Conservation (phyloP, 2,888 invertebrate genomes). For the Ctenicera cuprea region DNA sequence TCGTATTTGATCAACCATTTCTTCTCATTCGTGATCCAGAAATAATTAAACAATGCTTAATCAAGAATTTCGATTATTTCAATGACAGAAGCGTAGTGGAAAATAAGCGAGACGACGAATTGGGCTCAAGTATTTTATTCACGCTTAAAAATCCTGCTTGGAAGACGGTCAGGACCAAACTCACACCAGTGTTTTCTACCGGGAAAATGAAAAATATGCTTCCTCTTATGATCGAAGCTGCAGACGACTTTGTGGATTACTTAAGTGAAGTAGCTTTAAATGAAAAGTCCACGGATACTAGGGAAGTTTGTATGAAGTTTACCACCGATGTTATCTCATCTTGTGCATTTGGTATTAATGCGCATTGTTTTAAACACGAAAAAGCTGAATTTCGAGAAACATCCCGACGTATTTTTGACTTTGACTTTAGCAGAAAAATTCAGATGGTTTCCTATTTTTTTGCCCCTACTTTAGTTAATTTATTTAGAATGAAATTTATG, state of each 20-base stretch:
- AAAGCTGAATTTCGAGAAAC: slow-evolving; percentile 68
- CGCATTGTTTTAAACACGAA: slow-evolving; percentile 67
- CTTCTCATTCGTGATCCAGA: slow-evolving; percentile 71
- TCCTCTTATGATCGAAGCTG: slow-evolving; percentile 69
- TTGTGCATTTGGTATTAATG: slow-evolving; percentile 71
- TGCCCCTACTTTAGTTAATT: slow-evolving; percentile 57
- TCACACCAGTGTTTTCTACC: no score
- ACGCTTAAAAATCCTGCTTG: no score
- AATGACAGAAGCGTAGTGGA: slow-evolving; percentile 70
- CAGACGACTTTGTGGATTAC: slow-evolving; percentile 59
- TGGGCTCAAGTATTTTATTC: slow-evolving; percentile 69
- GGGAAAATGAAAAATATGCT: slow-evolving; percentile 75
- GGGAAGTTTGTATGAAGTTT: slow-evolving; percentile 68
- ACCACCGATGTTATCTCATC: slow-evolving; percentile 73
- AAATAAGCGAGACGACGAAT: slow-evolving; percentile 68
- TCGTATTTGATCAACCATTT: slow-evolving; percentile 71
- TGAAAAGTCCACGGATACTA: slow-evolving; percentile 59
- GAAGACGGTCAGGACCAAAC: no score
- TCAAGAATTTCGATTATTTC: slow-evolving; percentile 72
- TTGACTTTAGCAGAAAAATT: slow-evolving; percentile 60
- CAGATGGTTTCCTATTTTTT: no score
- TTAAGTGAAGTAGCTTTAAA: slow-evolving; percentile 70
- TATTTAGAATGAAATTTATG: slow-evolving; percentile 62
- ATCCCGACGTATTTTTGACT: slow-evolving; percentile 65
- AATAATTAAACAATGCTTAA: slow-evolving; percentile 70